Evolutionary conservation across 2,888 invertebrate species (phyloP).

Genomic region (Corbicula japonica): DNA sequence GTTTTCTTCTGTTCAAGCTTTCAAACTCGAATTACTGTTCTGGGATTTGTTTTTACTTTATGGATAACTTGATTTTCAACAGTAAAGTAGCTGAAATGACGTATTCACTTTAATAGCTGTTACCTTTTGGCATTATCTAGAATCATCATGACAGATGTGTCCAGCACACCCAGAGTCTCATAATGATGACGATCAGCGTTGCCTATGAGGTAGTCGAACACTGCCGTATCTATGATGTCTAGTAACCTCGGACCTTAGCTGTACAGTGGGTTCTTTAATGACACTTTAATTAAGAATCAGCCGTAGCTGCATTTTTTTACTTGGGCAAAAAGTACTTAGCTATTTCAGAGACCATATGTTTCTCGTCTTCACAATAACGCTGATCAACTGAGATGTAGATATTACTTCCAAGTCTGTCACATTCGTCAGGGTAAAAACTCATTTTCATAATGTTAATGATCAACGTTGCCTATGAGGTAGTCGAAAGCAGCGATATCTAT

Average conservation of each 20-base stretch:
- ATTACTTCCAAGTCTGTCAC: too few species aligned
- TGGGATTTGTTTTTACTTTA: too few species aligned
- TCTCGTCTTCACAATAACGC: too few species aligned
- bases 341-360: too few species aligned
- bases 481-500: slow-evolving; percentile 96
- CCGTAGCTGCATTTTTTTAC: too few species aligned
- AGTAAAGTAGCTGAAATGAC: too few species aligned
- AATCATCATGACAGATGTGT: slow-evolving; percentile 92
- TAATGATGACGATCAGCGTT: slow-evolving; percentile 98
- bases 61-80: neutral
- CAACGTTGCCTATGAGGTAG: slow-evolving; percentile 97
- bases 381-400: too few species aligned
- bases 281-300: too few species aligned
- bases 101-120: neutral
- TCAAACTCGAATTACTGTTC: too few species aligned
- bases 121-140: slow-evolving; percentile 88
- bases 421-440: too few species aligned
- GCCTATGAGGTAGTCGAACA: slow-evolving; percentile 97
- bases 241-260: slow-evolving; percentile 88
- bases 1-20: neutral
- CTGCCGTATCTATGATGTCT: slow-evolving; percentile 94
- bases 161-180: slow-evolving; percentile 89
- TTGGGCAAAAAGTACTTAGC: too few species aligned
- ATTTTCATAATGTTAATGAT: slow-evolving; percentile 97
- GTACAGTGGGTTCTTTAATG: slow-evolving; percentile 75